These are phyloP conservation scores for Enteromius afrohamiltoni DNA, from an alignment of 2,797 vertebrate species.

Conservation along the genomic window DNA sequence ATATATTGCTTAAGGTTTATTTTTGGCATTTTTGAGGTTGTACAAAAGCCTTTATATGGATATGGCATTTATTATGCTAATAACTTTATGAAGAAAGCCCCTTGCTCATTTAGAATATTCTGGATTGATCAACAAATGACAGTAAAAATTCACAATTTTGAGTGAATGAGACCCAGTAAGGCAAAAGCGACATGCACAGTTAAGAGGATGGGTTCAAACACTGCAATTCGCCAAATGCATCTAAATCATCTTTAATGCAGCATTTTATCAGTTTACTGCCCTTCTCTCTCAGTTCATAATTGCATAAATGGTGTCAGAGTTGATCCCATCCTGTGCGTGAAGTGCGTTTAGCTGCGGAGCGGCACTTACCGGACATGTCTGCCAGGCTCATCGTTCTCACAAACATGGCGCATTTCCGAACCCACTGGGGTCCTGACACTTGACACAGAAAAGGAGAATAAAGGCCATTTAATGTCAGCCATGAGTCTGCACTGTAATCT, in stretches of 20 bases:
- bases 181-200: slow-evolving; percentile 39
- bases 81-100: background rate
- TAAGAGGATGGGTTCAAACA: slow-evolving; percentile 46
- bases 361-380: slow-evolving; percentile 68
- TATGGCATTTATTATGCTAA: background rate
- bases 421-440: slow-evolving; percentile 67
- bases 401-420: slow-evolving; percentile 68
- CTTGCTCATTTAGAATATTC: background rate
- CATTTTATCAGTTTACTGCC: background rate
- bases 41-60: background rate
- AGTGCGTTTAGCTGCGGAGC: slow-evolving; percentile 27
- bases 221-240: slow-evolving; percentile 36
- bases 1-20: background rate
- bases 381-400: slow-evolving; percentile 67
- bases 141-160: background rate
- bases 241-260: slow-evolving; percentile 12
- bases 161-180: slow-evolving; percentile 17
- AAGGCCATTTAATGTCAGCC: slow-evolving; percentile 58
- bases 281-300: slow-evolving; percentile 39
- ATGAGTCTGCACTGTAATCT: background rate
- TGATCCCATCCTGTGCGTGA: slow-evolving; percentile 37
- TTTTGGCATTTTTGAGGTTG: background rate
- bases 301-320: slow-evolving; percentile 9
- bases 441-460: slow-evolving; percentile 64
- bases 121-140: background rate